These are phyloP conservation scores for Cataglyphis livida DNA, from an alignment of 2,888 invertebrate genomes.

Conservation along the genomic window DNA sequence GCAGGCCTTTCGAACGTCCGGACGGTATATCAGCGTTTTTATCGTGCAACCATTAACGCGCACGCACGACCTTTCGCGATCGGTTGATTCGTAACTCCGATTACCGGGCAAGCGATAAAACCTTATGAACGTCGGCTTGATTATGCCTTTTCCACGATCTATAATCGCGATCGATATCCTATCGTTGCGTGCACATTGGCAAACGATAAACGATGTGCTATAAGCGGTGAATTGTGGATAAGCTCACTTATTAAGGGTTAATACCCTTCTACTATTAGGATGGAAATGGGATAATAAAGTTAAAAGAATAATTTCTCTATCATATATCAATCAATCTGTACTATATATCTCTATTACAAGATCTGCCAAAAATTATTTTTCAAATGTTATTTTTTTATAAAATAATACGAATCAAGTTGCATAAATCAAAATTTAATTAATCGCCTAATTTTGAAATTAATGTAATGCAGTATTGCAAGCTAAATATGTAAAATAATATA, in stretches of 20 bases:
- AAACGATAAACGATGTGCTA: slow-evolving; percentile 10
- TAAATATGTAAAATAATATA: slow-evolving; percentile 3
- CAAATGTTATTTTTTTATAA: background rate
- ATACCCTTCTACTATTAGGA: background rate
- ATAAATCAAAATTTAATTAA: background rate
- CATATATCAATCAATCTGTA: background rate
- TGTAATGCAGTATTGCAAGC: background rate
- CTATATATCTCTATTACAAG: background rate
- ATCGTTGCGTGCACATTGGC: slow-evolving; percentile 9
- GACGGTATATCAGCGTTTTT: slow-evolving; percentile 60
- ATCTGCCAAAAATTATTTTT: background rate
- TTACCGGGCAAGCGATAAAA: slow-evolving; percentile 47
- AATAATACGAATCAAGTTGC: background rate
- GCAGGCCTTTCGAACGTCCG: slow-evolving; percentile 57
- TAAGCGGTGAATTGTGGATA: slow-evolving; percentile 9
- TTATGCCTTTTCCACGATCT: slow-evolving; percentile 50
- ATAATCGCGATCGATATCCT: slow-evolving; percentile 46
- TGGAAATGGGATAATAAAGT: slow-evolving; percentile 7
- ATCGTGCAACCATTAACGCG: slow-evolving; percentile 50
- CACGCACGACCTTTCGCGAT: slow-evolving; percentile 57
- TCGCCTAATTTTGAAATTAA: background rate
- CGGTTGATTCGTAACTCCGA: slow-evolving; percentile 53
- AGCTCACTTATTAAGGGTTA: slow-evolving; percentile 12
- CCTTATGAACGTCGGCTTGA: slow-evolving; percentile 42
- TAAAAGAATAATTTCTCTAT: slow-evolving; percentile 5